Base-by-base conservation (phyloP, 2,888 invertebrate genomes). In the Agriopis marginaria region DNA sequence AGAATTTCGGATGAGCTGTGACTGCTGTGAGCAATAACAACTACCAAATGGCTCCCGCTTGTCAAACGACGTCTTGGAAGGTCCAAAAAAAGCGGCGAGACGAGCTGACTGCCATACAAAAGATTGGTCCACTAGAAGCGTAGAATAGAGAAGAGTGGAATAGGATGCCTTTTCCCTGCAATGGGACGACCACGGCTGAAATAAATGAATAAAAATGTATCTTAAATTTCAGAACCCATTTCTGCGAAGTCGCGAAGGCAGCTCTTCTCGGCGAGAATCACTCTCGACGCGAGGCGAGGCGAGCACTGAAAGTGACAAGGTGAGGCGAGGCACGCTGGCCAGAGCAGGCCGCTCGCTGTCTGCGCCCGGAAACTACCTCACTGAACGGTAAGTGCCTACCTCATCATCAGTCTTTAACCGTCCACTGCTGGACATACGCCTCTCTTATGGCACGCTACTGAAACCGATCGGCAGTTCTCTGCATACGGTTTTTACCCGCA, bases 291-390 rank as follows among this genome's bases (percentile, higher is more conserved):
- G 77, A 45, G 81, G 74, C 0, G 80, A 75, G 50, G 58, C 59
- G 44, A 73, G 76, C 63, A 67, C 74, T 9, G 75, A 76, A 9
- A 23, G 47, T 45, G 75, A 71, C 14, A 68, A 77, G 73, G 45
- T 69, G 64, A 40, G 82, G 81, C 1, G 80, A 79, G 5, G 84
- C 0, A 80, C 82, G 2, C 84, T 93, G 1, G 88, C 91, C 0
- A 76, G 93, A 1, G 87, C 92, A 0, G 93, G 93, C 0, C 80
- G 93, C 3, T 93, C 93, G 0, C 84, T 93, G 0, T 93, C 93
- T 0, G 93, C 93, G 1, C 93, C 93, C 0, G 92, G 93, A 49
- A 91, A 90, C 83, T 94, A 93, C 69, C 83, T 93, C 8, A 91
- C 91, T 64, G 91, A 92, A 65, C 88, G 88, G 91, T 91, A 68